phyloP scores from a whole-genome alignment of 1,140 invertebrate genomes.

The Temnothorax longispinosus region DNA sequence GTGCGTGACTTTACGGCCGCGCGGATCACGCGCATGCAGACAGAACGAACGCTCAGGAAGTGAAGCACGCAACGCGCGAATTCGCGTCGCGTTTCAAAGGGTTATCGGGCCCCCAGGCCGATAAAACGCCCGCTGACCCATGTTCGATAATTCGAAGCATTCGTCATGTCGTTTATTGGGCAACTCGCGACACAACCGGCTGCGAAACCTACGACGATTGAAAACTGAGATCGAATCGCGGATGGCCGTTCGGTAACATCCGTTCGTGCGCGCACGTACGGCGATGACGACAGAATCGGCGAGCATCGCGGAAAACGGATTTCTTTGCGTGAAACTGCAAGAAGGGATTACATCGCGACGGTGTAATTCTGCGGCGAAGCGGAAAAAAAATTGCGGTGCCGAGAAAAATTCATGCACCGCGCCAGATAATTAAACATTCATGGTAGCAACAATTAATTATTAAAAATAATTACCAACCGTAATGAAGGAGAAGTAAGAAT shows the following conservation, averaged over 20 bases:
- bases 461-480: conserved; percentile 19
- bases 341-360: background rate
- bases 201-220: background rate
- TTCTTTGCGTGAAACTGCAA: background rate
- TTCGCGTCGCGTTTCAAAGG: conserved; percentile 24
- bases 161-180: conserved; percentile 12
- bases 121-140: conserved; percentile 44
- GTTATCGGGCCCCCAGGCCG: conserved; percentile 32
- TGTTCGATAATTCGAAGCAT: conserved; percentile 7
- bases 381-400: background rate
- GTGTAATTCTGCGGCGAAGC: background rate
- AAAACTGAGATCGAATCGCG: background rate
- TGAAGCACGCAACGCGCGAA: background rate
- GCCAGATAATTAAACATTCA: background rate
- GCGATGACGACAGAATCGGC: background rate
- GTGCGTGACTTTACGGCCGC: conserved; percentile 24
- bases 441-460: background rate
- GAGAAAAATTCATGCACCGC: background rate
- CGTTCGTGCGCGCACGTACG: background rate
- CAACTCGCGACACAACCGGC: background rate
- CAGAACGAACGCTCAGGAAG: background rate
- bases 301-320: background rate
- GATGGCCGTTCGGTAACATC: background rate
- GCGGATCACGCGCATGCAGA: conserved; percentile 18
- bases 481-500: background rate